Evolutionary conservation across 1,140 invertebrate genomes (phyloP), one percentile per base, ranked within the genome.

Genomic region (Pseudomyrmex cubaensis): DNA sequence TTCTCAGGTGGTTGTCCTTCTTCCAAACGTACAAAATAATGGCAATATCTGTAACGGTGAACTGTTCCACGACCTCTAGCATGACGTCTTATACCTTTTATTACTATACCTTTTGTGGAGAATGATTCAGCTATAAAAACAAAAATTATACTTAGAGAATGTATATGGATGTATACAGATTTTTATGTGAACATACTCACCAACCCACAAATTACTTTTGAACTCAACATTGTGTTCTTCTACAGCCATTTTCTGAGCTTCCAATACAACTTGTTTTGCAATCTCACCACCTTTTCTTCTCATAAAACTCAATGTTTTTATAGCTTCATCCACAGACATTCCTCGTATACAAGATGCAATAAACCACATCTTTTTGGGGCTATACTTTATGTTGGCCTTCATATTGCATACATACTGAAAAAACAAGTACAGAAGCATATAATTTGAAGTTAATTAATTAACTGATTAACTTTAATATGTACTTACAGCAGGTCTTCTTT

Each of bases 151-250:
- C 1, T 10, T 13, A 63, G 17, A 25, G 22, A 35, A 48, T n/a
- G 12, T 72, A 2, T 50, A 2, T 7, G 1, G 46, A 22, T n/a
- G 20, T 52, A 46, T 66, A 2, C 13, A 50, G 20, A 10, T 44
- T 35, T 72, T 76, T 20, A 46, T n/a, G 25, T n/a, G 25, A 8
- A 10, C 15, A 8, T 5, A 22, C 97, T 96, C 94, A 99, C 98
- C 97, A 95, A 99, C 96, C 98, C 98, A 99, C 62, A 99, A 95
- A 95, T 99, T 99, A 91, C 97, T 98, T 92, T 96, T 97, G 94
- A 97, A 99, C 95, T 99, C 98, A 48, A 99, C 98, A 96, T 99
- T 97, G 91, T 99, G 98, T 44, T 97, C 93, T 87, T 96, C 95
- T 2, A 99, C 96, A 63, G 98, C 99, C 84, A 98, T 93, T 90